These are phyloP conservation scores for Pheosia gnoma DNA, from an alignment of 2,888 invertebrate genomes.

Conservation along the genomic window DNA sequence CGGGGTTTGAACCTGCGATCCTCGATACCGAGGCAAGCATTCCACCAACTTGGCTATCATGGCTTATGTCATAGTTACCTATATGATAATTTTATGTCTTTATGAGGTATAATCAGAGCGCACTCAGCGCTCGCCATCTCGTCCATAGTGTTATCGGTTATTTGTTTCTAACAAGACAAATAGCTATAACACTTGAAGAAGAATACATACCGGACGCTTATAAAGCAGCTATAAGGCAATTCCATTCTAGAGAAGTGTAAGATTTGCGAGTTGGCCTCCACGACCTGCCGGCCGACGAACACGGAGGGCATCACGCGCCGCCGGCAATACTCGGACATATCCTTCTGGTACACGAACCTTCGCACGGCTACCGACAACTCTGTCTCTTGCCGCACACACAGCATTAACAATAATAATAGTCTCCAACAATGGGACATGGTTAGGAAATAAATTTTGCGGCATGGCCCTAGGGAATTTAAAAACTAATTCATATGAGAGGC, in stretches of 20 bases:
- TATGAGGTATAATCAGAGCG: too few relatives aligned
- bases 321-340: slow-evolving; percentile 70
- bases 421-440: slow-evolving; percentile 25
- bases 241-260: slow-evolving; percentile 66
- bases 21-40: too few relatives aligned
- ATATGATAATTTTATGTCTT: too few relatives aligned
- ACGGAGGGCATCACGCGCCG: slow-evolving; percentile 69
- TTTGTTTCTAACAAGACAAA: too few relatives aligned
- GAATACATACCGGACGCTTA: slow-evolving; percentile 69
- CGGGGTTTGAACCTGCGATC: too few relatives aligned
- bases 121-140: too few relatives aligned
- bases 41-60: too few relatives aligned
- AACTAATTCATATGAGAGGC: neutral
- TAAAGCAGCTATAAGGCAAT: slow-evolving; percentile 68
- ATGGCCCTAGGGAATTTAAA: slow-evolving; percentile 24
- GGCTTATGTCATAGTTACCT: too few relatives aligned
- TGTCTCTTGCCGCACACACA: slow-evolving; percentile 19
- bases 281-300: slow-evolving; percentile 64
- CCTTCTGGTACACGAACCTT: slow-evolving; percentile 60
- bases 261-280: slow-evolving; percentile 62
- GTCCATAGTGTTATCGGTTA: too few relatives aligned
- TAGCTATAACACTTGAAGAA: neutral
- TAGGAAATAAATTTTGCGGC: slow-evolving; percentile 11
- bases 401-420: slow-evolving; percentile 16
- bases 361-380: slow-evolving; percentile 21